Percentiles rank a stretch among this genome's conserved stretches.
These are phyloP conservation scores for Drosophila funebris DNA, from an alignment of 1,140 invertebrate genomes.

Conservation along the genomic window DNA sequence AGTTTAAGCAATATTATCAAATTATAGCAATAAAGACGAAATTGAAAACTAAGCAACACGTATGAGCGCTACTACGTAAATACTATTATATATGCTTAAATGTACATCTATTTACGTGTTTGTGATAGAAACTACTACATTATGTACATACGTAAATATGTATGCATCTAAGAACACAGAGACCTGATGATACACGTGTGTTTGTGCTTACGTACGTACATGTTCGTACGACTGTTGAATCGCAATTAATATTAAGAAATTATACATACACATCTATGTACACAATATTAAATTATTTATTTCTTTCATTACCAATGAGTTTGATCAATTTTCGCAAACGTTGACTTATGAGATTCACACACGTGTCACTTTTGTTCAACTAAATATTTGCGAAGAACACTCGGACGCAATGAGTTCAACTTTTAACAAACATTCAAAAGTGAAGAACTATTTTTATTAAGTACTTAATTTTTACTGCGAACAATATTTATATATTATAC, in stretches of 20 bases:
- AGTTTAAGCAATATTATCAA: too few species aligned
- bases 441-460: constrained; percentile 54
- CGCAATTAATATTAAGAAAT: not conserved
- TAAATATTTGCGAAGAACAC: constrained; percentile 50
- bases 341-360: constrained; percentile 78
- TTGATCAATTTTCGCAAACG: constrained; percentile 19
- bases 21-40: not conserved
- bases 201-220: constrained; percentile 7
- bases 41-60: not conserved
- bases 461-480: constrained; percentile 60
- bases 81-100: constrained; percentile 15
- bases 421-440: constrained; percentile 49
- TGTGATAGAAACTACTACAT: not conserved
- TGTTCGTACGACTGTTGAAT: constrained; percentile 2
- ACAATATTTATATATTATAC: constrained; percentile 56
- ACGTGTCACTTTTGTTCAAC: constrained; percentile 73
- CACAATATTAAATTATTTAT: constrained; percentile 8
- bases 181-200: constrained; percentile 7
- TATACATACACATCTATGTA: not conserved
- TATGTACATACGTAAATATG: constrained; percentile 11
- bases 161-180: constrained; percentile 24
- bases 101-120: constrained; percentile 13
- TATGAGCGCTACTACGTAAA: not conserved
- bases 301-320: constrained; percentile 51
- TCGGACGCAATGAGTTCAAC: constrained; percentile 41